phyloP scores from a whole-genome alignment of 2,113 vertebrate genomes.

The Apistogramma diplotaenia region DNA sequence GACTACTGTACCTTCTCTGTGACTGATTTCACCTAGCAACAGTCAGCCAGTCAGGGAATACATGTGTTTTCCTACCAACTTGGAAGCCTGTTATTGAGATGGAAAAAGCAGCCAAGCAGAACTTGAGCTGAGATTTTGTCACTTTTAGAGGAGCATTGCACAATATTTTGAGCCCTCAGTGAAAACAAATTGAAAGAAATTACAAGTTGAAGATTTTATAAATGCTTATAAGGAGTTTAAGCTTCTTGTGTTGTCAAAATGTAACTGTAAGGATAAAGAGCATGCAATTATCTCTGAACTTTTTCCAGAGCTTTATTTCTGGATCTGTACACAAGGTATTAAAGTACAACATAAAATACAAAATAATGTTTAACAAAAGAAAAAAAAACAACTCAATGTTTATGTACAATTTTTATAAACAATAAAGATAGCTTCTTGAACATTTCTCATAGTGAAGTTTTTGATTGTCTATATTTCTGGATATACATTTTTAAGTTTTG shows the following conservation, averaged over 20 bases:
- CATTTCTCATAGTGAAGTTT: constrained; percentile 89
- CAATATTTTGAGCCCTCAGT: background rate
- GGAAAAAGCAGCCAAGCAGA: background rate
- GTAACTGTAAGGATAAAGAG: background rate
- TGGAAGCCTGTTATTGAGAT: background rate
- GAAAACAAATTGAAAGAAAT: too few species aligned
- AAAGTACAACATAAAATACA: constrained; percentile 99
- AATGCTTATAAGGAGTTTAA: background rate
- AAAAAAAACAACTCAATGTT: constrained; percentile 80
- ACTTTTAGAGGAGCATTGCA: background rate
- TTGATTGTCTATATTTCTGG: constrained; percentile 95
- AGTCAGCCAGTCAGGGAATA: background rate
- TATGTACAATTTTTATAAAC: constrained; percentile 99
- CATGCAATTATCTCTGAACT: constrained; percentile 21
- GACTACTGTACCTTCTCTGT: background rate
- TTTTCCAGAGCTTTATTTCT: constrained; percentile 99
- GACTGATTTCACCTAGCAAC: background rate
- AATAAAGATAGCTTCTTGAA: constrained; percentile 92
- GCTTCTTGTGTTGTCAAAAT: background rate
- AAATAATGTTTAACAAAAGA: constrained; percentile 97
- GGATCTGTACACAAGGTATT: constrained; percentile 99
- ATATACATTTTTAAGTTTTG: constrained; percentile 80
- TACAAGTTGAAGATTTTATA: too few species aligned
- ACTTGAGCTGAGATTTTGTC: background rate
- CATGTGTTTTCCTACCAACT: background rate